Evolutionary conservation across 2,888 invertebrate genomes (phyloP).

Genomic region (Acanthopleura granulata): DNA sequence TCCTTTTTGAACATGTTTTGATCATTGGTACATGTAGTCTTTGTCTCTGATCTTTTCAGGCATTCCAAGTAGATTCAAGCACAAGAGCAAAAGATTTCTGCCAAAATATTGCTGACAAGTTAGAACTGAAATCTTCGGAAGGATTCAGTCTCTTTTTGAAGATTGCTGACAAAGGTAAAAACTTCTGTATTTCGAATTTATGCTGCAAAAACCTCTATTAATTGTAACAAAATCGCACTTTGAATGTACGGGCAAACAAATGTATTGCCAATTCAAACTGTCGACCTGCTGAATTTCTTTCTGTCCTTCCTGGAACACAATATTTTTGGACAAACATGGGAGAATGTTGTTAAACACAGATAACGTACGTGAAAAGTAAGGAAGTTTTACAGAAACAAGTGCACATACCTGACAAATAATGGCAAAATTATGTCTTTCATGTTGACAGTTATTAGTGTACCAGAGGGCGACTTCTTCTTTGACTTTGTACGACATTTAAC

Average conservation of each 20-base stretch:
- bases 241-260: too few relatives aligned
- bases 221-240: too few relatives aligned
- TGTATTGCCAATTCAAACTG: too few relatives aligned
- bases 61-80: constrained; percentile 93
- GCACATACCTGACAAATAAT: not conserved
- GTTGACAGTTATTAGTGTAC: constrained; percentile 84
- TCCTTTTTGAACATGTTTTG: too few relatives aligned
- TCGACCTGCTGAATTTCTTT: too few relatives aligned
- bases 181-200: too few relatives aligned
- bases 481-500: constrained; percentile 91
- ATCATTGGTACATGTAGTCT: not conserved
- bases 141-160: constrained; percentile 96
- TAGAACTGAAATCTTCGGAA: constrained; percentile 83
- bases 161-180: constrained; percentile 84
- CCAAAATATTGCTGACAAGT: constrained; percentile 81
- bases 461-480: constrained; percentile 93
- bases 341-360: too few relatives aligned
- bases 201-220: too few relatives aligned
- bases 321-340: too few relatives aligned
- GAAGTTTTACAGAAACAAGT: too few relatives aligned
- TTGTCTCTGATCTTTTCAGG: constrained; percentile 69
- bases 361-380: too few relatives aligned
- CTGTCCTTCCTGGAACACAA: too few relatives aligned
- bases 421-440: not conserved
- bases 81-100: constrained; percentile 90